phyloP scores from a whole-genome alignment of 2,113 vertebrate genomes.

The Coptodon bakossiorum region DNA sequence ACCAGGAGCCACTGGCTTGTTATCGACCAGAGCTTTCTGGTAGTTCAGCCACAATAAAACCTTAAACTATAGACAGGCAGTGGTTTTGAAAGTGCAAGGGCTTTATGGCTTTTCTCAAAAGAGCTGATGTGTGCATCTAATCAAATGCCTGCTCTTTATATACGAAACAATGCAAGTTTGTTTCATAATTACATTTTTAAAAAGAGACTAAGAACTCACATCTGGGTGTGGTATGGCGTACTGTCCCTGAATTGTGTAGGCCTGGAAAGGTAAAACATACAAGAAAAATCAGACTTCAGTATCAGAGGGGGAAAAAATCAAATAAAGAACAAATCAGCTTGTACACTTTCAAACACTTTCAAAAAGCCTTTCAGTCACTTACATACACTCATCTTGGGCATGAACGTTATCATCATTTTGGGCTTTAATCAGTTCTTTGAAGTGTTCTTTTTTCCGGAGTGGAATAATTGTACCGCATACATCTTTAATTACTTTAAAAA shows the following conservation, averaged over 20 bases:
- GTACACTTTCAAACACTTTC: background rate
- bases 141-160: background rate
- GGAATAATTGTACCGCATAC: fast-evolving
- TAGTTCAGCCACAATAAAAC: background rate
- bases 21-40: background rate
- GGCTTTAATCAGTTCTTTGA: background rate
- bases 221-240: slow-evolving; percentile 96
- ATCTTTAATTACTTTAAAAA: background rate
- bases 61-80: background rate
- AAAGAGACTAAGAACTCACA: slow-evolving; percentile 80
- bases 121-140: background rate
- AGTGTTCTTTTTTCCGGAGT: background rate
- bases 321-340: background rate
- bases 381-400: background rate
- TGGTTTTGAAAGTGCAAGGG: background rate
- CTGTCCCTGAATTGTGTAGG: slow-evolving; percentile 99
- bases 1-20: background rate
- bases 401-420: background rate
- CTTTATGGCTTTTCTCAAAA: background rate
- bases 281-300: background rate
- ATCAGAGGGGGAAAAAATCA: fast-evolving
- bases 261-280: slow-evolving; percentile 67
- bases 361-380: background rate
- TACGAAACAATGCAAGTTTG: background rate
- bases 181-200: background rate